Percentiles rank a stretch among this genome's conserved stretches.
These are phyloP conservation scores for Dryoscopus gambensis DNA, from an alignment of 2,113 vertebrate species.

Conservation along the genomic window DNA sequence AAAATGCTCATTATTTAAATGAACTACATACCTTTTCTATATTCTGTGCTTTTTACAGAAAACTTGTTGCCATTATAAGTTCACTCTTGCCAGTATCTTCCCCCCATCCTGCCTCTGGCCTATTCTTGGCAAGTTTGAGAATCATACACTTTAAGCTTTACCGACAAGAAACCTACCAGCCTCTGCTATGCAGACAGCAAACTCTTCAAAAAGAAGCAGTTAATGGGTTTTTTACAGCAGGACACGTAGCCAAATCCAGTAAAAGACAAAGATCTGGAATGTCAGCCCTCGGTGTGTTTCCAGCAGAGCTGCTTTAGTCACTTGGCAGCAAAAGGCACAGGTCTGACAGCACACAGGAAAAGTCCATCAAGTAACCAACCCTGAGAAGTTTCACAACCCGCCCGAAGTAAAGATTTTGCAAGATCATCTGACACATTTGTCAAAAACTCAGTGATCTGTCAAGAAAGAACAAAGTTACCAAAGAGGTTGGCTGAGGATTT, in stretches of 20 bases:
- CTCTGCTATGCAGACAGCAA: not conserved
- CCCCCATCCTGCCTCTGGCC: not conserved
- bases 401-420: not conserved
- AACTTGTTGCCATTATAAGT: not conserved
- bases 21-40: not conserved
- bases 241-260: not conserved
- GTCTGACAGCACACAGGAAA: not conserved
- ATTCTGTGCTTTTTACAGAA: not conserved
- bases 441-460: not conserved
- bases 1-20: not conserved
- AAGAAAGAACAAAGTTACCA: not conserved
- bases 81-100: not conserved
- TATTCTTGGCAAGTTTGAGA: not conserved
- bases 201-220: not conserved
- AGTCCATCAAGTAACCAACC: not conserved
- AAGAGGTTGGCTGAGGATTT: not conserved
- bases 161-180: not conserved
- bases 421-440: not conserved
- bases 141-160: not conserved
- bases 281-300: not conserved
- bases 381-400: not conserved
- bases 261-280: not conserved
- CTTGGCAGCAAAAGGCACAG: not conserved
- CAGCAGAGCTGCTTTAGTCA: not conserved
- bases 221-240: not conserved